These are phyloP conservation scores for Zoroaster sp. DNA, from an alignment of 53 echinoderm and acorn worm genomes.

Conservation along the genomic window DNA sequence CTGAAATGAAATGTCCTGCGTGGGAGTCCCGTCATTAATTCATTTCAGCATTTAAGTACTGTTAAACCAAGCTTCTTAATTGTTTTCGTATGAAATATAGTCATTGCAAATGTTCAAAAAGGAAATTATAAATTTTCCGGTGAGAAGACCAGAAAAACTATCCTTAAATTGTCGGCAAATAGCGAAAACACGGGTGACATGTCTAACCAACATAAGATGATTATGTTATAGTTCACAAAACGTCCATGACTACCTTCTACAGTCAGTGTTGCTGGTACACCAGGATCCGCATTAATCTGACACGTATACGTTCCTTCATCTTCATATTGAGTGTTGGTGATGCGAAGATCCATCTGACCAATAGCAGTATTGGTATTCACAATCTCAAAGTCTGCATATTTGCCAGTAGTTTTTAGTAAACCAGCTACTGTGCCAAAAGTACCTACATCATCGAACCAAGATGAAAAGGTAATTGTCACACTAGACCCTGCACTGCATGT, in stretches of 20 bases:
- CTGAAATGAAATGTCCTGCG: too few relatives aligned
- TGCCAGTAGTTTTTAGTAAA: background rate
- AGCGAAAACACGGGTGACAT: too few relatives aligned
- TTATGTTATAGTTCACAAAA: too few relatives aligned
- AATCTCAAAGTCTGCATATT: background rate
- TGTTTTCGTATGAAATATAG: background rate
- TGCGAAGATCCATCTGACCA: background rate
- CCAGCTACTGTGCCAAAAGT: background rate
- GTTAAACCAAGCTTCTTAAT: too few relatives aligned
- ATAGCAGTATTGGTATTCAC: background rate
- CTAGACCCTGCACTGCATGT: too few relatives aligned
- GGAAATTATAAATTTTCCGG: background rate
- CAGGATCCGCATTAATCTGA: background rate
- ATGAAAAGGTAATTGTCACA: too few relatives aligned
- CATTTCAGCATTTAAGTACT: too few relatives aligned
- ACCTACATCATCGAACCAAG: background rate
- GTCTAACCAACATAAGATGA: too few relatives aligned
- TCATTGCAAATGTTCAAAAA: background rate
- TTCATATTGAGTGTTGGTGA: background rate
- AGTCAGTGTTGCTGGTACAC: background rate
- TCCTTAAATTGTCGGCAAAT: background rate
- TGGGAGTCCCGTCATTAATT: too few relatives aligned
- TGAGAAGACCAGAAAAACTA: too few relatives aligned
- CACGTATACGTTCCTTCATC: slow-evolving; percentile 15
- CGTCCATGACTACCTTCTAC: slow-evolving; percentile 40